Evolutionary conservation across 92 coral and sea anemone genomes (phyloP), one percentile per base, ranked within the genome.

Genomic region (Montipora capitata): DNA sequence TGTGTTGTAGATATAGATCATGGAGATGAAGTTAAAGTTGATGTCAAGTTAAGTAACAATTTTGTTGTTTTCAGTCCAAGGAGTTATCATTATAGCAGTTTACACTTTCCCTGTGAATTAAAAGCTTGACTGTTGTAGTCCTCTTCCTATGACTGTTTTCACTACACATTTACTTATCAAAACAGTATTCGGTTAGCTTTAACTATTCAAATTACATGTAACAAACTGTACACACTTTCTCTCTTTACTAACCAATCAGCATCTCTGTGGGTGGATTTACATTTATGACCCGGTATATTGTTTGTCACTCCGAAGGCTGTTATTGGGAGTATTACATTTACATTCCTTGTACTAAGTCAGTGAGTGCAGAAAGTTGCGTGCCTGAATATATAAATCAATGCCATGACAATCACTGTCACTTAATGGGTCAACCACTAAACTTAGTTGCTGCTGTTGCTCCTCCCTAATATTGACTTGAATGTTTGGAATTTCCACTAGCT

Each of bases 381-480:
- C 76, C 68, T 85, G 76, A 57, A 85, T 62, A 74, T 77, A 77
- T 41, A 85, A 77, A 40, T 85, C 90, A 85, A 85, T 85, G 40
- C 90, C 90, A 85, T 85, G 77, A 35, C 35, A 76, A 65, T 77
- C 77, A 56, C 90, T 85, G 61, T 63, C 61, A 61, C 73, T 80
- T 65, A 85, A 56, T 40, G 90, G 90, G n/a, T 85, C 39, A 16
- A 77, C 83, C 76, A 75, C 7, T 42, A 49, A 62, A 18, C 58
- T 77, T 61, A 77, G 74, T 16, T 68, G 76, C 44, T 13, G 49
- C 43, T 85, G 76, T 66, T 85, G 83, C 69, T 63, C 51, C 40
- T 77, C 90, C 65, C 17, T 85, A 42, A 85, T 63, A 27, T 48
- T 73, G 57, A 85, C 40, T 64, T 85, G 16, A 48, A 73, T 43